These are phyloP conservation scores for Sebastes glaucus DNA, from an alignment of 2,797 vertebrate species.

Conservation along the genomic window DNA sequence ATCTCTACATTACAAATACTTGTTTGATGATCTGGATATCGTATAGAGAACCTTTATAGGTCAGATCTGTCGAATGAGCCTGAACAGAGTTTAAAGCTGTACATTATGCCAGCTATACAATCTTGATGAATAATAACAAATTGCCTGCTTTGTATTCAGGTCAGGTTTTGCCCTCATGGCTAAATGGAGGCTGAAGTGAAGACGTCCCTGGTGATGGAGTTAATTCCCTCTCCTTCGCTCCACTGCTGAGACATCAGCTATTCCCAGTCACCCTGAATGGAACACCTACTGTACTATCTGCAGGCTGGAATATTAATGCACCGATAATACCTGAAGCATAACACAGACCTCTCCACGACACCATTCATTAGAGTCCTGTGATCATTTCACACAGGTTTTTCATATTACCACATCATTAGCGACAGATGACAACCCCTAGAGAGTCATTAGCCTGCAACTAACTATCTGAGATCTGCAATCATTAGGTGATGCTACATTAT, in stretches of 20 bases:
- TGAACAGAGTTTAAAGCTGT: neutral
- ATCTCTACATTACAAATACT: too few relatives aligned
- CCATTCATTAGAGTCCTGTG: neutral
- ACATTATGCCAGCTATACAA: neutral
- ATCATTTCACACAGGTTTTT: neutral
- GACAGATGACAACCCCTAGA: neutral
- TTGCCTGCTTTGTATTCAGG: slow-evolving; percentile 30
- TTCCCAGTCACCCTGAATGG: slow-evolving; percentile 3
- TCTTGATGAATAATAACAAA: slow-evolving; percentile 22
- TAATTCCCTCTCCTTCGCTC: slow-evolving; percentile 45
- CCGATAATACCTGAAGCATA: slow-evolving; percentile 12
- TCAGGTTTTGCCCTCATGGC: slow-evolving; percentile 11
- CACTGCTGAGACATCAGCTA: slow-evolving; percentile 28
- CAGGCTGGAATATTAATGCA: slow-evolving; percentile 35
- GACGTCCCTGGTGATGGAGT: slow-evolving; percentile 30
- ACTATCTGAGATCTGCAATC: neutral
- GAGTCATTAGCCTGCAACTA: neutral
- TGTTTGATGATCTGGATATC: neutral
- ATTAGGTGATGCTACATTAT: neutral
- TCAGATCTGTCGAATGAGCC: neutral
- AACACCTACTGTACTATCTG: slow-evolving; percentile 25
- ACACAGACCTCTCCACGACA: neutral
- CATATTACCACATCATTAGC: neutral
- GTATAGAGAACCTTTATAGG: neutral
- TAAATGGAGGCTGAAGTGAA: slow-evolving; percentile 17